Evolutionary conservation across 1,140 invertebrate species (phyloP).

Genomic region (Branchinecta lynchi): DNA sequence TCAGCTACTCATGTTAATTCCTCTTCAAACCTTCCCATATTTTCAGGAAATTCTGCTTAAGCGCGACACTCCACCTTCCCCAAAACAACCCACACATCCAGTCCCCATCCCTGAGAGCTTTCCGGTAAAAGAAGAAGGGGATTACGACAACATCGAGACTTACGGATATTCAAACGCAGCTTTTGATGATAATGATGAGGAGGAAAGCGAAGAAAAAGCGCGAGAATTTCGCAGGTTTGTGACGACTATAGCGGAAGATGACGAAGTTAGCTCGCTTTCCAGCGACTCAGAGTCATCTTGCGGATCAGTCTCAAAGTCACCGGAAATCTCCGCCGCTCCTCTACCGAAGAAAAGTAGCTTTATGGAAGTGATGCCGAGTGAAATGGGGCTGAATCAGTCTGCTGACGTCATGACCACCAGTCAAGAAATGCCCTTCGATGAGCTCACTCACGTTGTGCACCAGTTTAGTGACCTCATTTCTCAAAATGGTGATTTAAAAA

Average conservation of each 20-base stretch:
- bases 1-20: too few species aligned
- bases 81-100: too few species aligned
- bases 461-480: background rate
- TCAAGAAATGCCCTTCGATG: background rate
- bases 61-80: too few species aligned
- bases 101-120: background rate
- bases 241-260: slow-evolving; percentile 12
- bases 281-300: background rate
- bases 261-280: background rate
- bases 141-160: slow-evolving; percentile 7
- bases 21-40: too few species aligned
- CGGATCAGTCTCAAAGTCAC: background rate
- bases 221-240: background rate
- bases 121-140: background rate
- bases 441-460: background rate
- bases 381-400: background rate
- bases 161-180: slow-evolving; percentile 34
- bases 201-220: background rate
- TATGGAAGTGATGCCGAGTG: background rate
- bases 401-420: background rate
- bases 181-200: slow-evolving; percentile 29
- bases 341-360: slow-evolving; percentile 16
- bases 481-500: background rate
- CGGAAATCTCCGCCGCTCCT: slow-evolving; percentile 6
- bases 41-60: too few species aligned